Evolutionary conservation across 2,113 vertebrate species (phyloP), one percentile per base, ranked within the genome.

Genomic region (Sceloporus tristichus): DNA sequence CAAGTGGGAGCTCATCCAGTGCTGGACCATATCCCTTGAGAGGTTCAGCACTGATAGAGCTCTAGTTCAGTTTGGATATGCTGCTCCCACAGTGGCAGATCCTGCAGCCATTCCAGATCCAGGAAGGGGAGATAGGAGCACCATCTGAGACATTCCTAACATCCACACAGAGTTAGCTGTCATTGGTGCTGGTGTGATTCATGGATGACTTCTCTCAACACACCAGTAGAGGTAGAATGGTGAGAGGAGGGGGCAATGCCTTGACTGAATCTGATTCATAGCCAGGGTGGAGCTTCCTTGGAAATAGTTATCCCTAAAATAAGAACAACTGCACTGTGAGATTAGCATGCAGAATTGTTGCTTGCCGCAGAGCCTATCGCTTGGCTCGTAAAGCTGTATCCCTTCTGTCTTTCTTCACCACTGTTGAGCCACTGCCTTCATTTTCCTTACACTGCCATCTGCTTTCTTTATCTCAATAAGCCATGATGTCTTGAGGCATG

Each of bases 381-480:
- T 8, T 13, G n/a, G 62, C 65, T 62, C 21, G 75, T 29, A 66
- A 65, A 18, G 14, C 2, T 76, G 14, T 62, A 27, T 16, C 34
- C 27, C n/a, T 18, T 65, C 8, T 42, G 13, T 77, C 56, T 23
- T 38, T 56, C 21, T 74, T 59, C 23, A 62, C 40, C 70, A 53
- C 38, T 54, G 3, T 5, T 13, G 70, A 48, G n/a, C 42, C 40
- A 54, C 53, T 6, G 27, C 27, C 25, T 56, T 13, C 27, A n/a
- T 11, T 54, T 74, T 85, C 53, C 21, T 9, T 85, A 9, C 18
- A 77, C 3, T 42, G 38, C 56, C 4, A 65, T 78, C 89, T 79
- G 73, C 89, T 90, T 9, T 86, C 87, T 88, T 4, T 73, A 94
- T 88, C 91, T 92, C 77, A 14, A 73, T 91, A 89, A 92, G 88